phyloP scores from a whole-genome alignment of 2,113 vertebrate genomes.

The Leucosticte australis region DNA sequence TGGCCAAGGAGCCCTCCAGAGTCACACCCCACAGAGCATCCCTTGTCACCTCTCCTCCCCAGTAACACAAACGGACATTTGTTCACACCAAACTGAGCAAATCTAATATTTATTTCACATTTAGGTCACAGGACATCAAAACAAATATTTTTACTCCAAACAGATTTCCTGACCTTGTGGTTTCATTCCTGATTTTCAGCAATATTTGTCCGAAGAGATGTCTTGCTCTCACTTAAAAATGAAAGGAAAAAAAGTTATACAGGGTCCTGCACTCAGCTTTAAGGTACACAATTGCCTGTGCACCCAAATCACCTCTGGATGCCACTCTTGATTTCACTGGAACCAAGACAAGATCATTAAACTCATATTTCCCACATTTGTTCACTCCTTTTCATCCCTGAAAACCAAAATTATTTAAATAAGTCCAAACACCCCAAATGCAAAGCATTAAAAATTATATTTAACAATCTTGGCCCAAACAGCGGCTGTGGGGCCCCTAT shows the following conservation, averaged over 20 bases:
- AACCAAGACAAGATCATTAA: neutral
- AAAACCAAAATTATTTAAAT: neutral
- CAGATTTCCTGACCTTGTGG: neutral
- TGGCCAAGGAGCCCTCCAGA: neutral
- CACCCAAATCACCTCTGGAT: neutral
- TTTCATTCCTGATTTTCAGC: neutral
- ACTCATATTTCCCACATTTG: neutral
- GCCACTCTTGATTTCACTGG: neutral
- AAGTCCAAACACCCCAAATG: neutral
- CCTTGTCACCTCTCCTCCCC: constrained; percentile 4
- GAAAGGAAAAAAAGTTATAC: neutral
- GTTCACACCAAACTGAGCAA: constrained; percentile 43
- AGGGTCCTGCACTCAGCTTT: neutral
- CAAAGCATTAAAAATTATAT: neutral
- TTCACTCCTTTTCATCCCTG: neutral
- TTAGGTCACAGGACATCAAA: constrained; percentile 44
- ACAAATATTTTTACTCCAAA: constrained; percentile 1
- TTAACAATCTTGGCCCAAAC: neutral
- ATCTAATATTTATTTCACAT: constrained; percentile 48
- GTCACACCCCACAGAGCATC: neutral
- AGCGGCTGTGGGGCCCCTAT: neutral
- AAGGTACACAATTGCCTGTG: neutral
- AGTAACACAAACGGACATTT: neutral
- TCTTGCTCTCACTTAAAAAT: neutral
- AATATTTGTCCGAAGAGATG: neutral